A percentile compares a stretch with the other conserved stretches of the same genome.
phyloP scores from a whole-genome alignment of 2,113 vertebrate species.

The Balaenoptera acutorostrata region DNA sequence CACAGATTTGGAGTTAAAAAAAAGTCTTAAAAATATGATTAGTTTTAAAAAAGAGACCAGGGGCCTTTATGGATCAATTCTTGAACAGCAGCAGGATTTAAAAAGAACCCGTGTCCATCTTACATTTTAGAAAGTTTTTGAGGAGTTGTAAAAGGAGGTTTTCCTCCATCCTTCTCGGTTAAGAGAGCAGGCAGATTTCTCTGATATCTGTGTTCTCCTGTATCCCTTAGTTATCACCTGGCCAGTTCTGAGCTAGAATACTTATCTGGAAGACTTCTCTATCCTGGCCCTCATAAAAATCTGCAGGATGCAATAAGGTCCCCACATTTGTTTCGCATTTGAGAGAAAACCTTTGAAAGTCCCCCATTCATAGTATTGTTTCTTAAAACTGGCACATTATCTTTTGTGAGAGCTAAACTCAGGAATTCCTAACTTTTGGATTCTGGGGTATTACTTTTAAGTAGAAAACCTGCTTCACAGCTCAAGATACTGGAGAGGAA shows the following conservation, averaged over 20 bases:
- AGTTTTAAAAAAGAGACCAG: slow-evolving; percentile 26
- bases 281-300: slow-evolving; percentile 7
- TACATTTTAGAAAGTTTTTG: slow-evolving; percentile 60
- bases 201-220: neutral
- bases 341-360: slow-evolving; percentile 16
- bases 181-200: neutral
- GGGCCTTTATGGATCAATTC: neutral
- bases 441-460: slow-evolving; percentile 45
- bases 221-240: neutral
- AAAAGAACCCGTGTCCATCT: neutral
- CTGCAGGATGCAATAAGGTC: neutral
- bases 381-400: neutral
- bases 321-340: neutral
- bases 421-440: slow-evolving; percentile 41
- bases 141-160: slow-evolving; percentile 30
- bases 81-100: slow-evolving; percentile 29
- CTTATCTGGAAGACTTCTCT: neutral
- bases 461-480: neutral
- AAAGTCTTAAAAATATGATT: neutral
- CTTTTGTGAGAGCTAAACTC: neutral
- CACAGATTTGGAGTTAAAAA: neutral
- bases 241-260: neutral
- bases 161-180: fast-evolving
- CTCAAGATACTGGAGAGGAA: neutral
- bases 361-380: neutral